Base-by-base conservation (phyloP, 1,140 invertebrate species). In the Myzus persicae region DNA sequence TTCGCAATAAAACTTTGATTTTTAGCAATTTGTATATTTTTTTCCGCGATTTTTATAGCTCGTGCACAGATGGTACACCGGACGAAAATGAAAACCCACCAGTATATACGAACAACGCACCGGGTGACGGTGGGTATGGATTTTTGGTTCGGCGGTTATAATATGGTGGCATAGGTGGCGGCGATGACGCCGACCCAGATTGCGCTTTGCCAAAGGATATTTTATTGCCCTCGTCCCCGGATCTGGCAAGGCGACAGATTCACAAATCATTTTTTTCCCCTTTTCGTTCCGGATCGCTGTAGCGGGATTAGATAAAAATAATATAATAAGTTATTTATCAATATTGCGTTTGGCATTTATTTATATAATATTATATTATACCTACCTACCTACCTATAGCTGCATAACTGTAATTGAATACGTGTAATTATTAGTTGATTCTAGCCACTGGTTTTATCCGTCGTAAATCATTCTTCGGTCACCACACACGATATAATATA, bases 141-240 rank as follows among this genome's bases (percentile, higher is more conserved):
- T 92, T 92, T 92, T 92, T 54, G 88, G 44, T 89, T 51, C 88
- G 26, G 88, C 1, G 48, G n/a, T 36, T 89, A 54, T 51, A 44
- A 40, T 44, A 31, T 36, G n/a, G 46, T 89, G 36, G 88, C 42
- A 51, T 54, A 54, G 46, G 48, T 54, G 59, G 76, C n/a, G 91
- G 42, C 42, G 44, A 76, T 91, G 90, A 59, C 91, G 91, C 48
- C 91, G 76, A 92, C 91, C 91, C 76, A 92, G 91, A 92, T 92
- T 92, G 91, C 76, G 91, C n/a, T 92, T 82, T 81, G 59, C 91
- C 67, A 36, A 92, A 92, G 91, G 91, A 92, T 92, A 92, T 92
- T 92, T 92, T 92, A 92, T 92, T 92, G 38, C 67, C 42, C 44
- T 46, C 91, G 24, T 31, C 48, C 20, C n/a, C 38, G 40, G 36